Evolutionary conservation across 2,113 vertebrate genomes (phyloP), one percentile per base, ranked within the genome.

Genomic region (Damaliscus lunatus): DNA sequence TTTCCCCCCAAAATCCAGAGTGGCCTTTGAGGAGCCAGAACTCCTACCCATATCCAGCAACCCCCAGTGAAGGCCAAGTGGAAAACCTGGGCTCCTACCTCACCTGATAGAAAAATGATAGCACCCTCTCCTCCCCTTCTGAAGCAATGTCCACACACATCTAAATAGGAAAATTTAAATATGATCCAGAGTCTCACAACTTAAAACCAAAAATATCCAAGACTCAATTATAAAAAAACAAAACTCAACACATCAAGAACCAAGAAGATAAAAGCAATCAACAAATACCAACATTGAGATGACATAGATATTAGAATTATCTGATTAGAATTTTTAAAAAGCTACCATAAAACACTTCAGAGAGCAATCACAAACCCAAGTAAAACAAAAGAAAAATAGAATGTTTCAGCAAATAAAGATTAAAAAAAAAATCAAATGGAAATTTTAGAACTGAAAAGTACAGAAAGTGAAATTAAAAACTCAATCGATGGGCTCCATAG

Each of bases 381-480:
- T 33, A 31, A 90, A 91, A 81, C 67, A 94, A 90, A 81, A 80
- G 5, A 55, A 87, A 71, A 81, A 59, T 3, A 89, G 81, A 43
- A 86, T 27, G 16, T 57, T 81, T 81, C 12, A 43, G 33, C 74
- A 81, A 91, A 91, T 33, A 87, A 81, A 48, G 74, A 88, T 55
- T 55, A 3, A 9, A 62, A 82, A 9, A 62, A 82, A 23, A 94
- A 43, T 4, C 6, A 91, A 94, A 53, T 81, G 43, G 36, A 86
- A 57, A 94, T 48, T 85, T 86, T 67, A 67, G 48, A 86, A 71
- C 16, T 31, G n/a, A 91, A 81, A 62, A 94, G 82, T 62, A 25
- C 36, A 82, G 52, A 36, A 55, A 55, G 7, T 15, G 12, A 94
- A 74, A 77, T 88, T 62, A 55, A 92, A 92, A 92, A 17, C 13